Evolutionary conservation across 2,113 vertebrate genomes (phyloP).

Genomic region (Leucoraja erinaceus): DNA sequence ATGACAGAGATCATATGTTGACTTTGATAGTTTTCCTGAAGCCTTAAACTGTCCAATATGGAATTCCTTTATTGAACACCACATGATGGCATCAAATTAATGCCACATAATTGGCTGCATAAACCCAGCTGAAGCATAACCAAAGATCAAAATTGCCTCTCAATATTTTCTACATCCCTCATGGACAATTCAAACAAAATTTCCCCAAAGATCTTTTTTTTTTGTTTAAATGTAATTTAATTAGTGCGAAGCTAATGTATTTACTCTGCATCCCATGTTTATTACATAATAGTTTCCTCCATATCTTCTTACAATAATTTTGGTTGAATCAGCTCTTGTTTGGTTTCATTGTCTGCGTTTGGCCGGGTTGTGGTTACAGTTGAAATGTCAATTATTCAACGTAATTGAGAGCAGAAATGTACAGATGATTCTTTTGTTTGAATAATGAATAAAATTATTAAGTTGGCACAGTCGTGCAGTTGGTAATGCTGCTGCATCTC

Average conservation of each 20-base stretch:
- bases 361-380: conserved; percentile 10
- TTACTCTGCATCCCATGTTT: conserved; percentile 22
- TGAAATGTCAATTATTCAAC: conserved; percentile 32
- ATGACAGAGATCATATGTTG: not conserved
- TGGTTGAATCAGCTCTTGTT: conserved; percentile 29
- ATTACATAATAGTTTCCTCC: conserved; percentile 22
- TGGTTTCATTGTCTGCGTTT: conserved; percentile 25
- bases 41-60: not conserved
- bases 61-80: not conserved
- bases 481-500: too few species aligned
- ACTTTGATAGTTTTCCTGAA: conserved; percentile 14
- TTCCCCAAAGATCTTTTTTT: not conserved
- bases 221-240: conserved; percentile 11
- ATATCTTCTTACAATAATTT: conserved; percentile 24
- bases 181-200: conserved; percentile 26
- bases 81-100: conserved; percentile 12
- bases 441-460: not conserved
- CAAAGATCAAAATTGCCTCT: conserved; percentile 20
- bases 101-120: conserved; percentile 26
- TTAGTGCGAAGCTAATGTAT: conserved; percentile 22
- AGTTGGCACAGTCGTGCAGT: too few species aligned
- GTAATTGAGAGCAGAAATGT: conserved; percentile 22
- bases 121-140: not conserved
- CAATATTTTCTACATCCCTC: conserved; percentile 24
- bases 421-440: conserved; percentile 15